These are phyloP conservation scores for Drepana arcuata DNA, from an alignment of 1,140 invertebrate species.

Conservation along the genomic window DNA sequence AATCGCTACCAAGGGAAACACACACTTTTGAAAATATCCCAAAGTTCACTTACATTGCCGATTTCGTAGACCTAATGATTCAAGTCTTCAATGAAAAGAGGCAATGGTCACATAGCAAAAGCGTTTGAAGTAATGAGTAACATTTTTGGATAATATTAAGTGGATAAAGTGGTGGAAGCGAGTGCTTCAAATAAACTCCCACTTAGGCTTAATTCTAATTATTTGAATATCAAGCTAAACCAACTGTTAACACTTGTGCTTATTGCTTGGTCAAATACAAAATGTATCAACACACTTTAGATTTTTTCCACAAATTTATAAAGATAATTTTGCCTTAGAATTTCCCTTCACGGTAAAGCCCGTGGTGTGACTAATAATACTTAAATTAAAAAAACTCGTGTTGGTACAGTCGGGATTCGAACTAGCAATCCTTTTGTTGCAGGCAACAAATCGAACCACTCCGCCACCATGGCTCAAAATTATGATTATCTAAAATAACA, in stretches of 20 bases:
- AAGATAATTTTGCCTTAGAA: too few relatives aligned
- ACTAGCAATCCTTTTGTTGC: neutral
- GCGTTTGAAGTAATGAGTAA: neutral
- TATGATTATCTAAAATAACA: neutral
- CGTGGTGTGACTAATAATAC: too few relatives aligned
- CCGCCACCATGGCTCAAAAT: slow-evolving; percentile 4
- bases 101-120: neutral
- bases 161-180: slow-evolving; percentile 1
- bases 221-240: slow-evolving; percentile 27
- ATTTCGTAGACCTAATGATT: neutral
- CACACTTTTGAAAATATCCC: neutral
- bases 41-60: slow-evolving; percentile 10
- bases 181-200: slow-evolving; percentile 22
- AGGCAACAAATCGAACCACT: neutral
- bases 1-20: slow-evolving; percentile 14
- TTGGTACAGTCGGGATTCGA: neutral
- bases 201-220: slow-evolving; percentile 27
- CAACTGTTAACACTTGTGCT: slow-evolving; percentile 16
- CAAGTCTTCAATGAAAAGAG: neutral
- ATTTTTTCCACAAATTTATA: too few relatives aligned
- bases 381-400: neutral
- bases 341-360: too few relatives aligned
- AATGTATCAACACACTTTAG: too few relatives aligned
- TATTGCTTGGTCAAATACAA: too few relatives aligned
- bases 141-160: neutral